Percentiles rank a stretch among this genome's conserved stretches.
These are phyloP conservation scores for Sericinus montela DNA, from an alignment of 2,888 invertebrate genomes.

Conservation along the genomic window DNA sequence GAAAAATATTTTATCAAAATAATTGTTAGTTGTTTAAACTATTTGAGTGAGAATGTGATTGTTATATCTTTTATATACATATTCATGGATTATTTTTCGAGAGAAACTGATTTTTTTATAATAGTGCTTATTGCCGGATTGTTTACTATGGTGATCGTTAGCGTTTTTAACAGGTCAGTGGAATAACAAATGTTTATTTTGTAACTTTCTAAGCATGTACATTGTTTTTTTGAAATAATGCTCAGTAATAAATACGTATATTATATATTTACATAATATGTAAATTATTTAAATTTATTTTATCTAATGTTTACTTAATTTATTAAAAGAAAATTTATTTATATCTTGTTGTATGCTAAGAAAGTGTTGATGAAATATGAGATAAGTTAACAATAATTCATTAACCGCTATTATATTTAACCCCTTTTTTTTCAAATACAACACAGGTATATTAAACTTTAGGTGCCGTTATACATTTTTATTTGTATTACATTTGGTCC, in stretches of 20 bases:
- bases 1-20: constrained; percentile 34
- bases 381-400: too few relatives aligned
- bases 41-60: constrained; percentile 59
- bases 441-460: too few relatives aligned
- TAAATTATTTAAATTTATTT: not conserved
- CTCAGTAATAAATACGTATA: too few relatives aligned
- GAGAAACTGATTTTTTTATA: constrained; percentile 32
- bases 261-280: constrained; percentile 6
- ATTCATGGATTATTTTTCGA: constrained; percentile 45
- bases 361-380: too few relatives aligned
- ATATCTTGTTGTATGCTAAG: too few relatives aligned
- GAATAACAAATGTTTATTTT: constrained; percentile 19
- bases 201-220: constrained; percentile 16
- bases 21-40: constrained; percentile 45
- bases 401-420: too few relatives aligned
- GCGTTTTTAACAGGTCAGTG: constrained; percentile 75
- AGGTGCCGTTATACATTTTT: too few relatives aligned
- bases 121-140: constrained; percentile 47
- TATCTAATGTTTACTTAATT: not conserved
- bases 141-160: constrained; percentile 75
- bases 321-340: too few relatives aligned
- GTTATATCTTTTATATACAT: constrained; percentile 37
- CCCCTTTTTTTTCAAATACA: too few relatives aligned
- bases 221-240: too few relatives aligned
- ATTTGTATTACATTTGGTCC: too few relatives aligned